These are phyloP conservation scores for Ectobius pallidus DNA, from an alignment of 2,888 invertebrate genomes.

Conservation along the genomic window DNA sequence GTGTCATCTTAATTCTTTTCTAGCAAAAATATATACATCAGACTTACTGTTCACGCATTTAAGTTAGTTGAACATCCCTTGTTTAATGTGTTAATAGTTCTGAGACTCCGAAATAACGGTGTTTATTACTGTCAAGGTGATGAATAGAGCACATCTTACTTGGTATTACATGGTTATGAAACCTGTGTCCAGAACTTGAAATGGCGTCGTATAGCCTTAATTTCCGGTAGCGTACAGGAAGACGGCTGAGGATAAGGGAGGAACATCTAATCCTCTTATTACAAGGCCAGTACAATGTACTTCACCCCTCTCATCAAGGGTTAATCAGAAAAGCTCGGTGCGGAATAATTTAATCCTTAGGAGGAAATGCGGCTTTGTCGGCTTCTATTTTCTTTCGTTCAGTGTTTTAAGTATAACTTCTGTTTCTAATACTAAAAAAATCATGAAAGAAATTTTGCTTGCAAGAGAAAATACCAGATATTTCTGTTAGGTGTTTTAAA, in stretches of 20 bases:
- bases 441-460: no score
- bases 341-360: conserved; percentile 36
- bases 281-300: conserved; percentile 28
- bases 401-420: no score
- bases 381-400: neutral
- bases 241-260: conserved; percentile 20
- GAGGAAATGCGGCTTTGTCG: neutral
- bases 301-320: conserved; percentile 35
- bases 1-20: no score
- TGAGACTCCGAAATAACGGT: neutral
- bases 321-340: conserved; percentile 35
- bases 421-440: no score
- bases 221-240: conserved; percentile 16
- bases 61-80: neutral
- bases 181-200: neutral
- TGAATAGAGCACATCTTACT: neutral
- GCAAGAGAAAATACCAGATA: no score
- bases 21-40: no score
- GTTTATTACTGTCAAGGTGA: conserved; percentile 1
- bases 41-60: no score
- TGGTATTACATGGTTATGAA: neutral
- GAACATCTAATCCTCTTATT: conserved; percentile 36
- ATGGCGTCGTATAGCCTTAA: conserved; percentile 5
- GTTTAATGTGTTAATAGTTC: neutral
- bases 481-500: no score